phyloP scores from a whole-genome alignment of 1,140 invertebrate species.

The Conopomorpha cramerella region DNA sequence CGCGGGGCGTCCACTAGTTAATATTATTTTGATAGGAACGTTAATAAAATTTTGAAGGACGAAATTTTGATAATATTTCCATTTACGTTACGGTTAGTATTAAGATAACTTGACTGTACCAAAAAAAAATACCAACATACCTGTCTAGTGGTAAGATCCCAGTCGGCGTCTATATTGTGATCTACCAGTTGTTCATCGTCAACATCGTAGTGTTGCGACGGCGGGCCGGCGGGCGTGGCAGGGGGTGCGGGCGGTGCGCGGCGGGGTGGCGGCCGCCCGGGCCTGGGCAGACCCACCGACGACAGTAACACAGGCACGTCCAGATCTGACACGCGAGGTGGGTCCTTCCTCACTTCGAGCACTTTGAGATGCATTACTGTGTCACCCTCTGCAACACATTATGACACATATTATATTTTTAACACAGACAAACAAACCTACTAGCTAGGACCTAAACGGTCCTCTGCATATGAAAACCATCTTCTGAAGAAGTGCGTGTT shows the following conservation, averaged over 20 bases:
- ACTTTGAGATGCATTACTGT: constrained; percentile 83
- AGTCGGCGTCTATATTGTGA: constrained; percentile 53
- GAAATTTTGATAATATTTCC: too few relatives aligned
- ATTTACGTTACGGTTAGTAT: too few relatives aligned
- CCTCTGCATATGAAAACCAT: too few relatives aligned
- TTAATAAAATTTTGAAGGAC: too few relatives aligned
- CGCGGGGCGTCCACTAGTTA: too few relatives aligned
- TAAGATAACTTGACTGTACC: too few relatives aligned
- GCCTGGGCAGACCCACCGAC: constrained; percentile 57
- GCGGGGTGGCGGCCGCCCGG: constrained; percentile 17
- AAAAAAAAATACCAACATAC: constrained; percentile 28
- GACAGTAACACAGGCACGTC: constrained; percentile 87
- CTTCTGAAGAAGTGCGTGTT: too few relatives aligned
- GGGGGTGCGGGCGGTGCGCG: constrained; percentile 13
- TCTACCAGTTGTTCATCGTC: constrained; percentile 32
- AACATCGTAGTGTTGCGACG: constrained; percentile 21
- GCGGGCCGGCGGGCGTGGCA: constrained; percentile 10
- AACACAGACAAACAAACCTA: too few relatives aligned
- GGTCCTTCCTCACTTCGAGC: constrained; percentile 75
- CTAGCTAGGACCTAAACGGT: too few relatives aligned
- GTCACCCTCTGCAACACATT: constrained; percentile 72
- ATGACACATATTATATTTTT: too few relatives aligned
- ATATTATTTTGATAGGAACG: too few relatives aligned
- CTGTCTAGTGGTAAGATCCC: constrained; percentile 93
- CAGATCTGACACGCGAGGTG: constrained; percentile 82